These are phyloP conservation scores for Macrotrachela quadricornifera DNA, from an alignment of 1,140 invertebrate species.

Conservation along the genomic window DNA sequence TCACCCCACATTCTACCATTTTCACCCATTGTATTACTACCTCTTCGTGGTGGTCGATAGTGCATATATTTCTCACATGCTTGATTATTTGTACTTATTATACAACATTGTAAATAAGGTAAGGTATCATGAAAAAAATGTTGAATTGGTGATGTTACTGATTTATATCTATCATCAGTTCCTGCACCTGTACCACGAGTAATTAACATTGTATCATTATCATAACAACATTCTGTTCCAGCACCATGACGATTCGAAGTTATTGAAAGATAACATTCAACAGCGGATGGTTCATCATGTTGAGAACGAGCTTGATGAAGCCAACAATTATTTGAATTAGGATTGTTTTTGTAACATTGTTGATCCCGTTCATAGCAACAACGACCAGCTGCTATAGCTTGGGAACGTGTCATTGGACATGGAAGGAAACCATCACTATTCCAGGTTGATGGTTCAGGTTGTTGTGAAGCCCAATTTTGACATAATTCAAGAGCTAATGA, in stretches of 20 bases:
- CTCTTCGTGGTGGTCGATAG: background rate
- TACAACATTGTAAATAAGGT: background rate
- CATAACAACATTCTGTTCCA: conserved; percentile 1
- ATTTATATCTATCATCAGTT: background rate
- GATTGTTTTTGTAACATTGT: too few relatives aligned
- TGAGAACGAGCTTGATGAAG: too few relatives aligned
- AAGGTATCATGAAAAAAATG: background rate
- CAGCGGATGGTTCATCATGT: too few relatives aligned
- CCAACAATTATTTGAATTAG: too few relatives aligned
- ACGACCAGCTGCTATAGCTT: too few relatives aligned
- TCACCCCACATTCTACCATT: conserved; percentile 58
- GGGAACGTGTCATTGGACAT: too few relatives aligned
- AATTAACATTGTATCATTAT: background rate
- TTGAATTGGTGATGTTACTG: background rate
- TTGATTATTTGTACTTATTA: background rate
- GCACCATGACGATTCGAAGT: background rate
- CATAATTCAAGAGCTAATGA: too few relatives aligned
- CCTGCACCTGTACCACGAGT: background rate
- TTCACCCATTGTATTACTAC: too few relatives aligned
- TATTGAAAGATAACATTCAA: background rate
- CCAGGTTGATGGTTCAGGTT: too few relatives aligned
- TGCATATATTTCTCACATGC: background rate
- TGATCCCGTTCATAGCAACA: too few relatives aligned
- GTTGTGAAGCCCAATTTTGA: too few relatives aligned
- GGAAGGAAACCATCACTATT: too few relatives aligned